Base-by-base conservation (phyloP, 1,140 invertebrate species). In the Cherax destructor region DNA sequence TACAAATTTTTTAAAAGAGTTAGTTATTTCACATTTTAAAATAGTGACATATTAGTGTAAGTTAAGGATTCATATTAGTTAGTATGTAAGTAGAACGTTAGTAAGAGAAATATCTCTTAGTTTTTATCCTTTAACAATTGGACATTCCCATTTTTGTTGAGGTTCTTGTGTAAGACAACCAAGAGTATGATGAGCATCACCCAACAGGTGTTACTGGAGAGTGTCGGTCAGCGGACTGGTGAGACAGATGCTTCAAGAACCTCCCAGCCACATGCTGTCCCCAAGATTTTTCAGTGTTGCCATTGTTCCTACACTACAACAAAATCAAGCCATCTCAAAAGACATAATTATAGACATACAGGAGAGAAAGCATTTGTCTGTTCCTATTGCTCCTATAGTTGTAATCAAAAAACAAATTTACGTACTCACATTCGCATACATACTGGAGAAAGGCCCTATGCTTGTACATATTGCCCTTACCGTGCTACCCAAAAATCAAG, bases 121-220 rank as follows among this genome's bases (percentile, higher is more conserved):
- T 47, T 47, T 78, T 78, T 50, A 79, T 72, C n/a, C 49, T 74
- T 50, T 47, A n/a, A 10, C 49, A 7, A 13, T 56, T 56, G 52
- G 7, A 56, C 52, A 9, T 74, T 74, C 3, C 18, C 6, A 24
- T 30, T 24, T 74, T 74, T 21, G n/a, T 74, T 41, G 30, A 41
- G n/a, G n/a, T 74, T 74, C n/a, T 74, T 74, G n/a, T 74, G n/a
- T 74, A 74, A 74, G 69, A 74, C 69, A 30, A 7, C 69, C 69
- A 74, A 74, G 50, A 72, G 77, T 87, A 80, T 79, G 30, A 80
- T 74, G 52, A 78, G 41, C 76, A 78, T 79, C 77, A 56, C 77
- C 65, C 86, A 78, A 79, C 86, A 87, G 86, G 86, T 87, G 86
- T 59, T 74, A 69, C 86, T 61, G 59, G 52, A 87, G 77, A 87